These are phyloP conservation scores for Prunella himalayana DNA, from an alignment of 2,113 vertebrate species.

Conservation along the genomic window DNA sequence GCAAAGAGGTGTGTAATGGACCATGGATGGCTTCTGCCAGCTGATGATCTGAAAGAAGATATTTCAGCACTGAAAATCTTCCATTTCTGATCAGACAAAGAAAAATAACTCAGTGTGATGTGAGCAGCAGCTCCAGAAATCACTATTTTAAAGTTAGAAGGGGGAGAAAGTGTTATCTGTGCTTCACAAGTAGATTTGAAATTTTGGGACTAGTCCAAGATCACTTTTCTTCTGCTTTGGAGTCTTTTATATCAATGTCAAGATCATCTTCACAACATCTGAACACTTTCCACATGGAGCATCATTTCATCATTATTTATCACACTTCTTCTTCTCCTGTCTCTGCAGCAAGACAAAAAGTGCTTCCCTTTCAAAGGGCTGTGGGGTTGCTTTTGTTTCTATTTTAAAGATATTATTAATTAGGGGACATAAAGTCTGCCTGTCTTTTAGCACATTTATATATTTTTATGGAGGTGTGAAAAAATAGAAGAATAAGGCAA, in stretches of 20 bases:
- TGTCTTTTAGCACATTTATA: background rate
- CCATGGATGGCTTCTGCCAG: background rate
- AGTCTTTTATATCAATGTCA: background rate
- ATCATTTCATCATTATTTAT: background rate
- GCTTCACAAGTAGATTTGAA: background rate
- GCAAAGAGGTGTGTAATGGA: background rate
- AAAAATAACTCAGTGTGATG: background rate
- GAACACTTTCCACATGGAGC: background rate
- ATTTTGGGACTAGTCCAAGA: background rate
- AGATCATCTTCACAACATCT: background rate
- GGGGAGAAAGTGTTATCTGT: background rate
- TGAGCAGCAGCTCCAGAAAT: background rate
- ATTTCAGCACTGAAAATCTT: background rate
- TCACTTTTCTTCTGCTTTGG: background rate
- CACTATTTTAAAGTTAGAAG: background rate
- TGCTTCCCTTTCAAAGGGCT: background rate
- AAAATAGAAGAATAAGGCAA: background rate
- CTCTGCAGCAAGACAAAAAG: background rate
- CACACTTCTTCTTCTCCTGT: background rate
- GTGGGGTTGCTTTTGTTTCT: accelerated
- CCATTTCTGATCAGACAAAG: background rate
- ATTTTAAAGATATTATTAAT: background rate
- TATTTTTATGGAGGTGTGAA: background rate
- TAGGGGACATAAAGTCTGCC: background rate
- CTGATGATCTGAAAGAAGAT: background rate